phyloP scores from a whole-genome alignment of 2,113 vertebrate genomes.

The Forbesichthys papilliferus region DNA sequence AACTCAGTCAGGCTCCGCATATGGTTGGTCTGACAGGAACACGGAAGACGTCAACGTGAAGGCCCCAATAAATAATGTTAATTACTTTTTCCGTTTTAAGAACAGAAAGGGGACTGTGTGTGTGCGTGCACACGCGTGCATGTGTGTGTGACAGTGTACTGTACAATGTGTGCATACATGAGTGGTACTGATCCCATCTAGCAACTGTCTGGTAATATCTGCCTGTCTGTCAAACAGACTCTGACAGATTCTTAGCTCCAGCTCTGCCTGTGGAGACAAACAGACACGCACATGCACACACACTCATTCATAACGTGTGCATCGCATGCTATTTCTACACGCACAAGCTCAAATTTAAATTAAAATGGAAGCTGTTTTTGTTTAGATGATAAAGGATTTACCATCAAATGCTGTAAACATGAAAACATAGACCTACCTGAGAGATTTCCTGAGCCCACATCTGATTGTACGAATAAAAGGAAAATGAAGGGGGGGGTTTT shows the following conservation, averaged over 20 bases:
- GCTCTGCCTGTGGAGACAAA: constrained; percentile 83
- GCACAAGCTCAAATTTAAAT: neutral
- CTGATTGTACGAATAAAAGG: constrained; percentile 49
- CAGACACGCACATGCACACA: constrained; percentile 20
- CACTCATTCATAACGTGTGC: constrained; percentile 2
- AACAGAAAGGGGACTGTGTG: neutral
- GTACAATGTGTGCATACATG: constrained; percentile 77
- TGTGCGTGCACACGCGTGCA: neutral
- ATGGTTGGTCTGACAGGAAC: constrained; percentile 78
- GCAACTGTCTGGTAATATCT: constrained; percentile 83
- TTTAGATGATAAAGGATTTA: neutral
- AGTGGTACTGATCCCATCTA: constrained; percentile 88
- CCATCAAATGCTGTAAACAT: neutral
- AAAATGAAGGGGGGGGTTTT: neutral
- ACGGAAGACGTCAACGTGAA: neutral
- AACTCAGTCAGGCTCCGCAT: constrained; percentile 91
- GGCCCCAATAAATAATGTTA: neutral
- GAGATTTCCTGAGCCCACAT: constrained; percentile 73
- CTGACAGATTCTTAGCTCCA: constrained; percentile 89
- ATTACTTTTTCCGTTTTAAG: no score
- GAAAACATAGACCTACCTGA: constrained; percentile 52
- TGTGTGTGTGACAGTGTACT: constrained; percentile 6
- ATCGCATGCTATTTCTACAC: neutral
- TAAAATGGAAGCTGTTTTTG: neutral
- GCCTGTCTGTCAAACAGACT: constrained; percentile 93